Percentiles rank a stretch among this genome's conserved stretches.
Conservation (phyloP, 2,888 invertebrate genomes). For the Creontiades dilutus region DNA sequence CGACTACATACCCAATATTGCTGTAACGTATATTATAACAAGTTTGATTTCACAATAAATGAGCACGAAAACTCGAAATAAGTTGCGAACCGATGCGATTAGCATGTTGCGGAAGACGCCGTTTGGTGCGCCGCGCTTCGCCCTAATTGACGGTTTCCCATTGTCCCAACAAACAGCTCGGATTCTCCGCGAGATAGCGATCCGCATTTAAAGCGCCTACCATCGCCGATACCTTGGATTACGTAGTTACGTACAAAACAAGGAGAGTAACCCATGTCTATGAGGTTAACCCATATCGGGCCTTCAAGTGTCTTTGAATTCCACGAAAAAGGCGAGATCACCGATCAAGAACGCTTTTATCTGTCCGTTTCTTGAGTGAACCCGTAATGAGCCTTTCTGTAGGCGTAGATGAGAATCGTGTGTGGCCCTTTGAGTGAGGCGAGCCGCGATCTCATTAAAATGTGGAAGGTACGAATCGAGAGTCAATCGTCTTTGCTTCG, state of each 20-base stretch:
- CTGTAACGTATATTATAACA: too few species aligned
- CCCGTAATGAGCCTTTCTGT: background rate
- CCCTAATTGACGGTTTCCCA: constrained; percentile 27
- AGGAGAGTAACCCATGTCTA: background rate
- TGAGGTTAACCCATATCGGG: too few species aligned
- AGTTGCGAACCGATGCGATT: background rate
- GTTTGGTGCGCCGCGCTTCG: constrained; percentile 3
- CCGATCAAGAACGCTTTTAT: background rate
- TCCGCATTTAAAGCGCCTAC: background rate
- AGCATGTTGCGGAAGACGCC: background rate
- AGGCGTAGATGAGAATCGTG: background rate
- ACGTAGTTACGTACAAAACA: background rate
- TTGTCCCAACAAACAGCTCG: background rate
- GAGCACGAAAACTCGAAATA: too few species aligned
- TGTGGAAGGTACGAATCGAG: too few species aligned
- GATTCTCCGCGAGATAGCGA: background rate
- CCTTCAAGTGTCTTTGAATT: too few species aligned
- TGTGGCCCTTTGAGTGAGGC: background rate
- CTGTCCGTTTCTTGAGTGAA: background rate
- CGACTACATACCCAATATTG: too few species aligned
- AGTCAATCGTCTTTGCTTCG: too few species aligned
- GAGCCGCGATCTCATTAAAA: too few species aligned
- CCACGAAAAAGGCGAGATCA: background rate
- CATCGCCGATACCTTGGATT: background rate
- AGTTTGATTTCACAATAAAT: too few species aligned